A percentile compares a stretch with the other conserved stretches of the same genome.
These are phyloP conservation scores for Eilema sororculum DNA, from an alignment of 2,888 invertebrate species.

Conservation along the genomic window DNA sequence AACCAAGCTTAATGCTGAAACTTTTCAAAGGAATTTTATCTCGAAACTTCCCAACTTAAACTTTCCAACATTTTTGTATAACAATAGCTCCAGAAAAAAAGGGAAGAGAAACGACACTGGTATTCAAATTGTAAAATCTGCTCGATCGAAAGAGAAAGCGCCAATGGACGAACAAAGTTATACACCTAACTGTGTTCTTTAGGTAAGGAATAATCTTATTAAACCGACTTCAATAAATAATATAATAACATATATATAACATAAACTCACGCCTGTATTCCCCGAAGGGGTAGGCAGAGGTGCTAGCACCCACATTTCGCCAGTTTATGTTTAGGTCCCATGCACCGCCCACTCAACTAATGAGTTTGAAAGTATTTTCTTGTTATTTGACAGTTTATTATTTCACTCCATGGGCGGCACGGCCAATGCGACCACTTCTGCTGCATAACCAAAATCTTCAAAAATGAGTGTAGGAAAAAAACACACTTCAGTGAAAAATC, in stretches of 20 bases:
- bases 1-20: slow-evolving; percentile 40
- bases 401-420: not conserved
- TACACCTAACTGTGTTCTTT: not conserved
- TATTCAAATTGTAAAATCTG: slow-evolving; percentile 40
- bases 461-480: not conserved
- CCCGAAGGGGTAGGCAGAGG: too few species aligned
- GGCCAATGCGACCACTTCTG: not conserved
- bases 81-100: slow-evolving; percentile 40
- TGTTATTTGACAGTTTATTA: not conserved
- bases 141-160: slow-evolving; percentile 24
- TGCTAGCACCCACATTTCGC: too few species aligned
- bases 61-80: slow-evolving; percentile 43
- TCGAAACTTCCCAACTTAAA: slow-evolving; percentile 39
- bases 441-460: not conserved
- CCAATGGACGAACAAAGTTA: slow-evolving; percentile 21
- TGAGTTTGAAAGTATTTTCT: not conserved
- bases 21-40: slow-evolving; percentile 52
- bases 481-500: slow-evolving; percentile 10
- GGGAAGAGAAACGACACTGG: slow-evolving; percentile 27
- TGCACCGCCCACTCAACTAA: not conserved
- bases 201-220: not conserved
- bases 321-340: too few species aligned
- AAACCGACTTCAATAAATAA: not conserved
- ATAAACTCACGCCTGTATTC: too few species aligned
- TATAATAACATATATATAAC: too few species aligned